These are phyloP conservation scores for Bursaphelenchus okinawaensis DNA, from an alignment of 2,888 invertebrate species.

Conservation along the genomic window DNA sequence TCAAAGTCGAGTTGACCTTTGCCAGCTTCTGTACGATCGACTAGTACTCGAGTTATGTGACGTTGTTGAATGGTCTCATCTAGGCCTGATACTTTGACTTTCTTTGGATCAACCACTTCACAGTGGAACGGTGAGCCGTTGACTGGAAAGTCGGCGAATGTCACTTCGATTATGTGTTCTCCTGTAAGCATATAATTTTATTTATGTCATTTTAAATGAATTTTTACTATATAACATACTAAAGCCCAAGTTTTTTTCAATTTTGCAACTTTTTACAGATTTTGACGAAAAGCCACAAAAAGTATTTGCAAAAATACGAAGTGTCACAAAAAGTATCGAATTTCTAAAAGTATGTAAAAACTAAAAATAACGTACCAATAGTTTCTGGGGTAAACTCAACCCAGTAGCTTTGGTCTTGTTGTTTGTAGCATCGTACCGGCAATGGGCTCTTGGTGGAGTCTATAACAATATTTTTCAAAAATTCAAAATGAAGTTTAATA, in stretches of 20 bases:
- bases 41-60: constrained; percentile 34
- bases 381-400: constrained; percentile 71
- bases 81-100: constrained; percentile 39
- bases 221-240: neutral
- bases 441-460: constrained; percentile 56
- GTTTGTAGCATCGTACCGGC: constrained; percentile 87
- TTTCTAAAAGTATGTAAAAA: too few relatives aligned
- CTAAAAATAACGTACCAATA: constrained; percentile 49
- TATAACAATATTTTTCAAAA: too few relatives aligned
- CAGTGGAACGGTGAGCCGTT: constrained; percentile 88
- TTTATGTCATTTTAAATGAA: constrained; percentile 9
- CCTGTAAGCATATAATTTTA: constrained; percentile 61
- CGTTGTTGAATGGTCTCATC: constrained; percentile 37
- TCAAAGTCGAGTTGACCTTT: constrained; percentile 47
- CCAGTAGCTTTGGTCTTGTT: constrained; percentile 85
- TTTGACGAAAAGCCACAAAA: constrained; percentile 16
- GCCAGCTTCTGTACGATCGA: constrained; percentile 51
- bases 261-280: constrained; percentile 8
- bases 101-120: constrained; percentile 76
- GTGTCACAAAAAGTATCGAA: too few relatives aligned
- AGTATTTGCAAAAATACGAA: too few relatives aligned
- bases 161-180: constrained; percentile 81
- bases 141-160: constrained; percentile 68
- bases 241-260: too few relatives aligned
- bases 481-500: too few relatives aligned